Base-by-base conservation (phyloP, 2,888 invertebrate genomes). In the Caenorhabditis imperialis region DNA sequence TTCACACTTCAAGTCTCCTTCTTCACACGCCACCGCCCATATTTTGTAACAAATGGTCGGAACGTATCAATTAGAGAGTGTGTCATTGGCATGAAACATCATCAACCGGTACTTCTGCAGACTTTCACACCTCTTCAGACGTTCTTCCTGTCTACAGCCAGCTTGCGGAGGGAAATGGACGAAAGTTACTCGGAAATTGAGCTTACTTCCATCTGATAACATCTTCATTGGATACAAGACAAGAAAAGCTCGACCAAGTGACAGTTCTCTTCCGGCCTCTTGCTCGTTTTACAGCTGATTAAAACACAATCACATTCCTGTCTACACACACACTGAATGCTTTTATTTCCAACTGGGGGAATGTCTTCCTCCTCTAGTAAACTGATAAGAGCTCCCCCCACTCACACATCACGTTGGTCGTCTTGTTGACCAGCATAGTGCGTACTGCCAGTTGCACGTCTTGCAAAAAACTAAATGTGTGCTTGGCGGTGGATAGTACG, bases 401-500 rank as follows among this genome's bases (percentile, higher is more conserved):
- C 51, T 23, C 62, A 51, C 27, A 62, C 53, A 61, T 61, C 61
- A 53, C 53, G 3, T n/a, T 44, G 33, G 33, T 44, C 47, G 50
- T 50, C 27, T 37, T 27, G 25, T 23, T 20, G 37, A n/a, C 30
- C 42, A 27, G 45, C 57, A 57, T 25, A 57, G 57, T 35, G 45
- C 57, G 45, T 53, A 16, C 27, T 7, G 35, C 42, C 42, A 35
- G 45, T 18, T 57, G 57, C 57, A 16, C 45, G 44, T 33, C 45
- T 53, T 62, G 51, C 62, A 58, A 58, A 45, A 44, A n/a, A n/a
- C n/a, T n/a, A n/a, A n/a, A n/a, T 51, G 47, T 42, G 61, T 58
- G 48, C 47, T 38, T 58, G 58, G 25, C 50, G 38, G 42, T 60
- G 60, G 50, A 61, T 40, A 62, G 62, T 62, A 62, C 62, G 62